Base-by-base conservation (phyloP, 2,113 vertebrate species). In the Rhinolophus sinicus region DNA sequence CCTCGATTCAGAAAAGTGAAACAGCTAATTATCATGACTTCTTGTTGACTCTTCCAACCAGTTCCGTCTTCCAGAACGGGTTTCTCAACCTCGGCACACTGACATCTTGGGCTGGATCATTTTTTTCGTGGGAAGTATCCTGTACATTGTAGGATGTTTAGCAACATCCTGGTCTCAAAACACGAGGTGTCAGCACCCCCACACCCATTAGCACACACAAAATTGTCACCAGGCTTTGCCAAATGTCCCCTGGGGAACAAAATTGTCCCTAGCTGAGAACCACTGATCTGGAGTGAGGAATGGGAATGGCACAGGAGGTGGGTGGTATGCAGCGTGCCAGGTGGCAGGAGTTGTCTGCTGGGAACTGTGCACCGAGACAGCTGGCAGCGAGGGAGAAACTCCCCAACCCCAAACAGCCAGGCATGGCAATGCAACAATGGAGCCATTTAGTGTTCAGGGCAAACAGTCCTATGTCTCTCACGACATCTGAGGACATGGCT, bases 341-440 rank as follows among this genome's bases (percentile, higher is more conserved):
- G 64, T 35, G 2, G 21, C 30, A 11, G 50, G 83, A 28, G 13
- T 16, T 15, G 28, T 58, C 30, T 40, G 7, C 21, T 22, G n/a
- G 52, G 54, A 67, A 38, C 38, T 26, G 0, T 4, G 35, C 8
- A 4, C 64, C 0, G 0, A 69, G 73, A 52, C 8, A 19, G 75
- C 58, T n/a, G 77, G 54, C 88, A 78, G 69, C 6, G 12, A 91
- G 35, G 30, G 44, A 60, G 52, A 33, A 47, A 69, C 69, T 44
- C 77, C 64, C 30, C 54, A 30, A 64, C 35, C 30, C 35, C 50
- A 62, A 33, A 28, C 28, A 5, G 0, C 84, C 35, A 8, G 28
- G 7, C 30, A 9, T 5, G 28, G 64, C 85, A 52, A 3, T 0
- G 3, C 65, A 47, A 50, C 82, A 67, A 5, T 8, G 26, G 78